Base-by-base conservation (phyloP, 1,140 invertebrate species). In the Lordiphosa stackelbergi region DNA sequence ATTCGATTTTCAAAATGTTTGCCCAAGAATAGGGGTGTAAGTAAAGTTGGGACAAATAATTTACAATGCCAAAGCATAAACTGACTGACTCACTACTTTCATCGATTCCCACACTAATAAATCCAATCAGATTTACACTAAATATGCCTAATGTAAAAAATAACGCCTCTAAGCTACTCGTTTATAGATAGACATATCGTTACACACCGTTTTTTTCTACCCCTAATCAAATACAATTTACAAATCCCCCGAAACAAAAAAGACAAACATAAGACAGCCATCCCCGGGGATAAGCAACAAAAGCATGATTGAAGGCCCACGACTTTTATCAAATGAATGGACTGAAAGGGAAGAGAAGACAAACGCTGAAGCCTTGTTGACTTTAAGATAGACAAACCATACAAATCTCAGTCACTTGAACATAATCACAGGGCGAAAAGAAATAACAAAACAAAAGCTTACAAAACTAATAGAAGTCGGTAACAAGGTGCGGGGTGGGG, bases 281-380 rank as follows among this genome's bases (percentile, higher is more conserved):
- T 54, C 70, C 38, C 38, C 43, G 41, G 53, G 66, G 61, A 63
- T 70, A 73, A 74, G 61, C 54, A 57, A 81, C 66, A 74, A 78
- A 66, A 72, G 74, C 66, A 79, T 78, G 74, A 79, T 73, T 79
- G 74, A 78, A 69, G 71, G 52, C 42, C 61, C 58, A 79, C 66
- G 72, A 74, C 66, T 73, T 74, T 81, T 78, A 78, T 78, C 75
- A 78, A 81, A 58, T 74, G 61, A 74, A 73, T 81, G 74, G 66
- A 66, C 70, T 49, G 51, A 56, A 60, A 52, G 52, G 61, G 49
- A 54, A 53, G 55, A 37, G 54, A 34, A 13, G 37, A 35, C 36
- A 73, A 62, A 46, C 34, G 63, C 36, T 51, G 31, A 37, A 48
- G 48, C 42, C 53, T 49, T 60, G 75, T 81, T 79, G 61, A 79